Evolutionary conservation across 2,113 vertebrate species (phyloP).

Genomic region (Pseudorhombus dupliciocellatus): DNA sequence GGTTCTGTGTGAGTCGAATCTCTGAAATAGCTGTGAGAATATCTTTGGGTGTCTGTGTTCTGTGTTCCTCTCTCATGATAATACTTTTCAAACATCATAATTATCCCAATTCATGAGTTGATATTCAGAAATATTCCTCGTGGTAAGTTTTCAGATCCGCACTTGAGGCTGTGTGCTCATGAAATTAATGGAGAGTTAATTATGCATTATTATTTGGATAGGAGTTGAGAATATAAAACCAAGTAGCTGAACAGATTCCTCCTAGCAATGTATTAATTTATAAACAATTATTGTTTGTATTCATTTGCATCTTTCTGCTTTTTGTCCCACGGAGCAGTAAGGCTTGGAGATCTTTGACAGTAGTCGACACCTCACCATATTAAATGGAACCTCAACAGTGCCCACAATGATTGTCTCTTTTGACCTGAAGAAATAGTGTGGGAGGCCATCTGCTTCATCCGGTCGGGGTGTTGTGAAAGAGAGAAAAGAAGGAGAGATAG

Average conservation of each 20-base stretch:
- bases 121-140: constrained; percentile 32
- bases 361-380: too few relatives aligned
- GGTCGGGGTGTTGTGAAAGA: too few relatives aligned
- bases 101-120: constrained; percentile 3
- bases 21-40: background rate
- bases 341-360: too few relatives aligned
- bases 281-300: background rate
- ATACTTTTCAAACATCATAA: constrained; percentile 19
- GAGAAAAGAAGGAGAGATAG: too few relatives aligned
- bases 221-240: background rate
- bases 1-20: background rate
- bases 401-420: too few relatives aligned
- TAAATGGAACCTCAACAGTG: too few relatives aligned
- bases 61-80: background rate
- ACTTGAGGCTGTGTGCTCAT: constrained; percentile 22
- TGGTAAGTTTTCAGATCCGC: constrained; percentile 21
- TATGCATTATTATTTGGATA: constrained; percentile 16
- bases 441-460: too few relatives aligned
- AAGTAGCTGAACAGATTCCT: constrained; percentile 4
- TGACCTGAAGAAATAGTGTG: too few relatives aligned
- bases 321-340: too few relatives aligned
- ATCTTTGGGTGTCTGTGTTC: background rate
- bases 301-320: background rate
- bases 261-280: constrained; percentile 1
- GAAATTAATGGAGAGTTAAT: constrained; percentile 31